Evolutionary conservation across 23 tunicate genomes (phyloP).

Genomic region (Diplosoma virens): DNA sequence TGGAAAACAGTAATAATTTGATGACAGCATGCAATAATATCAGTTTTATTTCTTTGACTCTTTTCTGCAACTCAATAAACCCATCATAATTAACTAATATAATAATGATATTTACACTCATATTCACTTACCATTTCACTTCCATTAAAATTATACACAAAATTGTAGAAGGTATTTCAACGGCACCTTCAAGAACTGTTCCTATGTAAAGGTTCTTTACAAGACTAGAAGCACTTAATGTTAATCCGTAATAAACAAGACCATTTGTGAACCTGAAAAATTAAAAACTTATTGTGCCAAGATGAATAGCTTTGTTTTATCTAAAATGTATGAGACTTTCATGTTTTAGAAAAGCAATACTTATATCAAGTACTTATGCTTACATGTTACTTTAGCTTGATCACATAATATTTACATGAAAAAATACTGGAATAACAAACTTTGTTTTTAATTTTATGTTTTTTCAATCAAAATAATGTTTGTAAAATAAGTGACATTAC

Average conservation of each 20-base stretch:
- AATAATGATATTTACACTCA: neutral
- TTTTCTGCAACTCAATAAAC: neutral
- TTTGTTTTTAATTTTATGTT: too few species aligned
- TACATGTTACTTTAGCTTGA: too few species aligned
- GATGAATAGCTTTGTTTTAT: too few species aligned
- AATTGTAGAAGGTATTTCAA: slow-evolving; percentile 65
- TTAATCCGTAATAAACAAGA: slow-evolving; percentile 70
- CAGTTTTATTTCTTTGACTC: neutral
- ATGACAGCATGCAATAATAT: neutral
- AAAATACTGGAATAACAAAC: too few species aligned
- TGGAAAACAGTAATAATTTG: neutral
- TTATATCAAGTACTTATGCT: too few species aligned
- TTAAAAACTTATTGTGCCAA: too few species aligned
- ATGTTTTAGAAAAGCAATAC: too few species aligned
- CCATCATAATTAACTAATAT: neutral
- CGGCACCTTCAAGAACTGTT: slow-evolving; percentile 48
- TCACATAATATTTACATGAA: too few species aligned
- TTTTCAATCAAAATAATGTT: too few species aligned
- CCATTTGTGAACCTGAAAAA: slow-evolving; percentile 80
- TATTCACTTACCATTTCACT: slow-evolving; percentile 39
- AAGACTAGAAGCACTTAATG: slow-evolving; percentile 52
- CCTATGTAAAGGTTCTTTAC: slow-evolving; percentile 59
- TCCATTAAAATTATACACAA: slow-evolving; percentile 48
- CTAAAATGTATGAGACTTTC: too few species aligned
- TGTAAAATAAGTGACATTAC: too few species aligned